A percentile compares a stretch with the other conserved stretches of the same genome.
phyloP scores from a whole-genome alignment of 2,888 invertebrate species.

The Parapristionchus giblindavisi region DNA sequence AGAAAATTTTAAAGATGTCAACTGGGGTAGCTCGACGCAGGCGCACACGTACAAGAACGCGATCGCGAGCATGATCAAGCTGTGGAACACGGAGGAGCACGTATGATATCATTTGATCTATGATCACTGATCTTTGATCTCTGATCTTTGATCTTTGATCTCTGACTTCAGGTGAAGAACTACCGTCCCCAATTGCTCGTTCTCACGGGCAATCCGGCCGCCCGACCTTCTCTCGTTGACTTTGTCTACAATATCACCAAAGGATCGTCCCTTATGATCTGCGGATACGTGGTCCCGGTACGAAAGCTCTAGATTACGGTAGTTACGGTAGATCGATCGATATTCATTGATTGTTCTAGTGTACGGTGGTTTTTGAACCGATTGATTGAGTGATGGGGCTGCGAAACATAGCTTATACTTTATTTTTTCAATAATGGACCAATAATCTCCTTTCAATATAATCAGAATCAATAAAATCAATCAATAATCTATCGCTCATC shows the following conservation, averaged over 20 bases:
- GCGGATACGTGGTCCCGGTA: slow-evolving; percentile 86
- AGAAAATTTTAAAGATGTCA: slow-evolving; percentile 80
- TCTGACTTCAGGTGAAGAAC: slow-evolving; percentile 21
- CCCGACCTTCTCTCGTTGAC: slow-evolving; percentile 87
- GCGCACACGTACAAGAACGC: slow-evolving; percentile 94
- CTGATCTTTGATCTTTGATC: no score
- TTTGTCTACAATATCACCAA: slow-evolving; percentile 91
- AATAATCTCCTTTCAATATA: no score
- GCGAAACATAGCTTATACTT: no score
- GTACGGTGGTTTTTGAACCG: no score
- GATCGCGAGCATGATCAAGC: slow-evolving; percentile 83
- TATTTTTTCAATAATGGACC: no score
- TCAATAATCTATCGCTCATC: no score
- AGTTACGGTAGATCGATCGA: no score
- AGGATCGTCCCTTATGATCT: slow-evolving; percentile 85
- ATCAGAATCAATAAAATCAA: no score
- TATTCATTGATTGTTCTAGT: no score
- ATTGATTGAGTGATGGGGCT: no score
- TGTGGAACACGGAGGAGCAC: slow-evolving; percentile 90
- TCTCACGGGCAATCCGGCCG: slow-evolving; percentile 83
- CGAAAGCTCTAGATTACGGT: no score
- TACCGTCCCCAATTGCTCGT: slow-evolving; percentile 86
- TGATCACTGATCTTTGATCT: no score
- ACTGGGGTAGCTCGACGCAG: slow-evolving; percentile 97
- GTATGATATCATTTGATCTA: slow-evolving; percentile 74